Base-by-base conservation (phyloP, 2,888 invertebrate genomes). In the Noctua fimbriata region DNA sequence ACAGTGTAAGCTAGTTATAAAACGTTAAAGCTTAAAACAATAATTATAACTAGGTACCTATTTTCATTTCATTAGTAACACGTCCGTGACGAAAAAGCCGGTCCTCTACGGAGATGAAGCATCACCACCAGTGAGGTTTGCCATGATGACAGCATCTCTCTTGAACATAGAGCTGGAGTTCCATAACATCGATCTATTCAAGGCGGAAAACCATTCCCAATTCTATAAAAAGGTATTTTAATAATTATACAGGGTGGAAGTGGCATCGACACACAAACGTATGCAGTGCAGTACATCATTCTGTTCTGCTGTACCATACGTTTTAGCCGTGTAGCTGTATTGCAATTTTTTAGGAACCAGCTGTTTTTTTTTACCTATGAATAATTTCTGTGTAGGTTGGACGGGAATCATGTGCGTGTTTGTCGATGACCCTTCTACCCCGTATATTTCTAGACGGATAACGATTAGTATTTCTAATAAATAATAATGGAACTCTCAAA, bases 111-210 rank as follows among this genome's bases (percentile, higher is more conserved):
- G 96, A 69, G 97, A 97, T 81, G 94, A 95, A 78, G 93, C 93
- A 52, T 97, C 97, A 41, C 97, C 97, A 0, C 97, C 97, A 0
- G 96, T 95, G 10, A 92, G 97, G 74, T 97, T 97, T 74, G 97
- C 96, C 0, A 88, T 96, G 88, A 95, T 97, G 94, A 97, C 97
- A 5, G 97, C 97, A 0, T 93, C 94, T 24, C 88, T 95, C 52
- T 91, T 97, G 47, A 93, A 93, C 3, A 86, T 97, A 32, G 92
- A 96, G 44, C 71, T 97, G n/a, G 93, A 97, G 21, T 93, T 97
- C 69, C 94, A 94, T 66, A 92, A 94, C 72, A 92, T 97, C 41
- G 95, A 97, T 90, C 88, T 97, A 65, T 96, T 97, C 85, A 92
- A 93, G 73, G 87, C 83, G 0, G 94, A 96, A 89, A 92, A 97